Conservation (phyloP, 2,113 vertebrate species). For the Electrona antarctica region DNA sequence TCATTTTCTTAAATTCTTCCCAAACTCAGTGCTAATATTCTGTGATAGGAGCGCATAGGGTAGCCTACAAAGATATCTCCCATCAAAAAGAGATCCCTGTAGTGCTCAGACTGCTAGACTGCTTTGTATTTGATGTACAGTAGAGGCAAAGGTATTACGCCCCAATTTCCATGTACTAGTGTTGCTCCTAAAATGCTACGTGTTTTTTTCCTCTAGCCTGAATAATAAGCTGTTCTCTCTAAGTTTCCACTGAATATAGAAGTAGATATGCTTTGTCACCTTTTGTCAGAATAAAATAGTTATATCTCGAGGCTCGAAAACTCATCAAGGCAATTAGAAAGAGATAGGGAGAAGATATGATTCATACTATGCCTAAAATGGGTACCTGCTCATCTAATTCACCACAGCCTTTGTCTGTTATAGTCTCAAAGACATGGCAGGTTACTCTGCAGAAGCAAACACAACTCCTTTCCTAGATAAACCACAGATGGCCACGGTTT, state of each 20-base stretch:
- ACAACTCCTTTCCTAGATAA: neutral
- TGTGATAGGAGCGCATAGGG: too few species aligned
- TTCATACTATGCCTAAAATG: neutral
- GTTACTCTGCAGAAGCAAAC: neutral
- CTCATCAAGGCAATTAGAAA: neutral
- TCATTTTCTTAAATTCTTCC: too few species aligned
- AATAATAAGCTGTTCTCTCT: neutral
- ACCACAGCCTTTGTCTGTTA: neutral
- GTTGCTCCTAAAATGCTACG: neutral
- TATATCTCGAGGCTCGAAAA: neutral
- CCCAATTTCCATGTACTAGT: neutral
- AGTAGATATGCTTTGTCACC: slow-evolving; percentile 9
- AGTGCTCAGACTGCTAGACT: neutral
- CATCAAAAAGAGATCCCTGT: too few species aligned
- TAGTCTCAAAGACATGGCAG: neutral
- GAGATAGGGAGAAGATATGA: slow-evolving; percentile 2
- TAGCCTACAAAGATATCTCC: too few species aligned
- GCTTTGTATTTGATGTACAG: slow-evolving; percentile 1
- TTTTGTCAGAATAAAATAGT: neutral
- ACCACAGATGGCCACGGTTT: neutral
- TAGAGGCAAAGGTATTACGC: neutral
- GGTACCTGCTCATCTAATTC: neutral
- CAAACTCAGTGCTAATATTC: too few species aligned
- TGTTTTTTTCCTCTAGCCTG: slow-evolving; percentile 4
- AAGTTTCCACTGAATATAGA: slow-evolving; percentile 1